Evolutionary conservation across 2,113 vertebrate genomes (phyloP).

Genomic region (Solenodon paradoxus): DNA sequence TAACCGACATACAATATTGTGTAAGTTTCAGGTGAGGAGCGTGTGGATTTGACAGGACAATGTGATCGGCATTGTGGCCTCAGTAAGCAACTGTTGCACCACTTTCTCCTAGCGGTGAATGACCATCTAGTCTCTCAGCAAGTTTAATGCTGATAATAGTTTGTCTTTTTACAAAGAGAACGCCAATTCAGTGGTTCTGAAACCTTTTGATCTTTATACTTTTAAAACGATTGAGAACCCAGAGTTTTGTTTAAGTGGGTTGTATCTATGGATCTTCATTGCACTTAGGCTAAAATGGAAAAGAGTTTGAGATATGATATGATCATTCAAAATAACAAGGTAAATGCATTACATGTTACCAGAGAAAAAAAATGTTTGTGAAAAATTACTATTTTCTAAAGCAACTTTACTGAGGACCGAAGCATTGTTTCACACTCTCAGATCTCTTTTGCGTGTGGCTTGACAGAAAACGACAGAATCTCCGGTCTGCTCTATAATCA

Average conservation of each 20-base stretch:
- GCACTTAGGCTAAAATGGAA: background rate
- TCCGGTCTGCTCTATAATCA: background rate
- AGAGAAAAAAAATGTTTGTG: background rate
- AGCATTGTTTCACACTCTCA: background rate
- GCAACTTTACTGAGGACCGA: background rate
- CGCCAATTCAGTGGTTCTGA: background rate
- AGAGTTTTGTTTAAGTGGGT: background rate
- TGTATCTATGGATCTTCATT: background rate
- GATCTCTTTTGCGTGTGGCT: background rate
- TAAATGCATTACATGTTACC: background rate
- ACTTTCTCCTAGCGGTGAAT: background rate
- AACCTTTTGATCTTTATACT: background rate
- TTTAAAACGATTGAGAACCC: background rate
- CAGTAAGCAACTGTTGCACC: background rate
- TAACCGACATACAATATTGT: background rate
- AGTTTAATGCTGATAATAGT: background rate
- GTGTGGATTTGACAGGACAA: background rate
- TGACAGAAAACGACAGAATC: background rate
- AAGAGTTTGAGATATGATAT: background rate
- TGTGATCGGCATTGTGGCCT: background rate
- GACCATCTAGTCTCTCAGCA: background rate
- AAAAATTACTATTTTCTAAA: slow-evolving; percentile 19
- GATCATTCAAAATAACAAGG: slow-evolving; percentile 10
- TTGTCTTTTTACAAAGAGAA: background rate
- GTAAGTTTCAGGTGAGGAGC: background rate